phyloP scores from a whole-genome alignment of 2,888 invertebrate species.

The Diarsia rubi region DNA sequence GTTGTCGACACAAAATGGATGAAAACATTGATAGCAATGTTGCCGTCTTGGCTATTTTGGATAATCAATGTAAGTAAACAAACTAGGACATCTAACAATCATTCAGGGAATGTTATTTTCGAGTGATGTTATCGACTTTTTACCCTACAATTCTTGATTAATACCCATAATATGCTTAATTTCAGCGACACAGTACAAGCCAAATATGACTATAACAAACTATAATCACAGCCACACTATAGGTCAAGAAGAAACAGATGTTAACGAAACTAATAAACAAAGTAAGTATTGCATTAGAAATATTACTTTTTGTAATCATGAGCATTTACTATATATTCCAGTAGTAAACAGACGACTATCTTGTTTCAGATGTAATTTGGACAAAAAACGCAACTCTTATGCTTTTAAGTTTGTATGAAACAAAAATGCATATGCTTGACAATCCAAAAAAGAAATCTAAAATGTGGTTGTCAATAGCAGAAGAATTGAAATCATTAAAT shows the following conservation, averaged over 20 bases:
- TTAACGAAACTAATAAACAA: conserved; percentile 79
- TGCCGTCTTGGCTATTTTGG: conserved; percentile 81
- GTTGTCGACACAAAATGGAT: conserved; percentile 73
- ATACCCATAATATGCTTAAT: conserved; percentile 13
- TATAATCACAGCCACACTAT: conserved; percentile 71
- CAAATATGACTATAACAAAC: conserved; percentile 72
- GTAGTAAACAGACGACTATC: background rate
- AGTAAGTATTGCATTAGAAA: conserved; percentile 70
- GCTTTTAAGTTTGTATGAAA: conserved; percentile 81
- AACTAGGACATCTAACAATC: conserved; percentile 29
- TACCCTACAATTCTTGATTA: background rate
- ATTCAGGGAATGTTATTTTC: background rate
- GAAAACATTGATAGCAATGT: conserved; percentile 81
- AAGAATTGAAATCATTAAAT: conserved; percentile 79
- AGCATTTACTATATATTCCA: background rate
- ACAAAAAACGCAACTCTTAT: conserved; percentile 81
- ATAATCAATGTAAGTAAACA: conserved; percentile 77
- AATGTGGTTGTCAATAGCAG: conserved; percentile 83
- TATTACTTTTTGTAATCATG: background rate
- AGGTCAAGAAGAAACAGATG: conserved; percentile 76
- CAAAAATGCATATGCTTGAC: conserved; percentile 81
- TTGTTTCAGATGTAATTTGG: conserved; percentile 79
- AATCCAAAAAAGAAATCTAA: conserved; percentile 85
- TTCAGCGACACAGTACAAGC: conserved; percentile 76
- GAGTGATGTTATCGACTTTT: background rate